Evolutionary conservation across 2,797 vertebrate genomes (phyloP).

Genomic region (Pteronotus mesoamericanus): DNA sequence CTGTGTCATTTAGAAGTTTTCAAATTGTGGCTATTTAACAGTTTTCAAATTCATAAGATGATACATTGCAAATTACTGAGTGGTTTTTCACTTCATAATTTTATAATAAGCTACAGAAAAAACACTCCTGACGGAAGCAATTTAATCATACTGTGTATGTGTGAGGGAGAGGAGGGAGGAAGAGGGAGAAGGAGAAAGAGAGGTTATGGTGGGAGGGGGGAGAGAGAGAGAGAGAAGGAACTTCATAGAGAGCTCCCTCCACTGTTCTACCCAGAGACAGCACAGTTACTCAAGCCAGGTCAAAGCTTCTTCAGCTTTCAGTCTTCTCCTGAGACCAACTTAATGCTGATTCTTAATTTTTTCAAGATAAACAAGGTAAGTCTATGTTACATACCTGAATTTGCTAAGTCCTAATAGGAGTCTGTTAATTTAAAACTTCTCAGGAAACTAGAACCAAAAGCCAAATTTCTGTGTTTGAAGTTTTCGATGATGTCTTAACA

Average conservation of each 20-base stretch:
- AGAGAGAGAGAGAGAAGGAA: background rate
- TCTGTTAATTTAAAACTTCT: slow-evolving; percentile 37
- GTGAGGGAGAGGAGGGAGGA: background rate
- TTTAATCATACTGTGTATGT: slow-evolving; percentile 69
- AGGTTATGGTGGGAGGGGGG: background rate
- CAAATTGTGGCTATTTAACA: background rate
- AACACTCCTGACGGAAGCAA: slow-evolving; percentile 71
- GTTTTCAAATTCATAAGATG: slow-evolving; percentile 52
- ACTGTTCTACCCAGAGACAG: slow-evolving; percentile 60
- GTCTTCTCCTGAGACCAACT: slow-evolving; percentile 62
- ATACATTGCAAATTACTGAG: slow-evolving; percentile 58
- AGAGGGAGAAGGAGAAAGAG: rapidly evolving
- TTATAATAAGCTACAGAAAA: slow-evolving; percentile 74
- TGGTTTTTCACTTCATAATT: slow-evolving; percentile 63
- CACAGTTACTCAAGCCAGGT: slow-evolving; percentile 69
- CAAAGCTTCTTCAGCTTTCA: slow-evolving; percentile 40
- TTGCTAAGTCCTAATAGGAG: slow-evolving; percentile 12
- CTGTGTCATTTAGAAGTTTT: slow-evolving; percentile 1
- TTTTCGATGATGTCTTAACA: background rate
- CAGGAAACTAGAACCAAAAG: slow-evolving; percentile 25
- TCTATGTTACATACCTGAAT: slow-evolving; percentile 46
- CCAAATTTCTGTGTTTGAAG: background rate
- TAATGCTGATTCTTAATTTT: slow-evolving; percentile 59
- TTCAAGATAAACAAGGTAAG: slow-evolving; percentile 78
- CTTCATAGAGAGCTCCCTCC: slow-evolving; percentile 49